Evolutionary conservation across 2,113 vertebrate species (phyloP).

Genomic region (Garra rufa): DNA sequence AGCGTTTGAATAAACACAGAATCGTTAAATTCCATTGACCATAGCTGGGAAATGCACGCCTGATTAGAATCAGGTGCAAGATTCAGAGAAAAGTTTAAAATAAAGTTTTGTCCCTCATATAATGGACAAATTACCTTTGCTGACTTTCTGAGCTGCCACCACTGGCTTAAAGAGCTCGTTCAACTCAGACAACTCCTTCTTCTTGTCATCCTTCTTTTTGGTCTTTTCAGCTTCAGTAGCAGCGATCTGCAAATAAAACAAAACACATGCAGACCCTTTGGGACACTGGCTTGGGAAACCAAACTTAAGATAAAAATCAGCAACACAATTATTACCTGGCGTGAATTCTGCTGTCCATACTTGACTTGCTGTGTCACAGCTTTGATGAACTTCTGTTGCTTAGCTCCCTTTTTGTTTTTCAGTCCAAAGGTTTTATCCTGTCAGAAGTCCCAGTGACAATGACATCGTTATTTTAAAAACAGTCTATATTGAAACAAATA

Average conservation of each 20-base stretch:
- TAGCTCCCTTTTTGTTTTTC: slow-evolving; percentile 98
- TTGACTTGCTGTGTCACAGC: slow-evolving; percentile 97
- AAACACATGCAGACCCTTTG: background rate
- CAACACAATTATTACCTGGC: slow-evolving; percentile 74
- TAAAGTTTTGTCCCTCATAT: background rate
- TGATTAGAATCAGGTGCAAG: background rate
- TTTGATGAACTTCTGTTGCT: slow-evolving; percentile 98
- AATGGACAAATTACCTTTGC: slow-evolving; percentile 83
- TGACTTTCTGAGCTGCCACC: slow-evolving; percentile 95
- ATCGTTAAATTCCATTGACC: background rate
- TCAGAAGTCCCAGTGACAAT: background rate
- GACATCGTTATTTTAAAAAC: background rate
- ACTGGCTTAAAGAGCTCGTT: slow-evolving; percentile 98
- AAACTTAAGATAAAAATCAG: background rate
- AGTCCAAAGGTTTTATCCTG: slow-evolving; percentile 98
- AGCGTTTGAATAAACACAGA: background rate
- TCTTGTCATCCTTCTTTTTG: slow-evolving; percentile 89
- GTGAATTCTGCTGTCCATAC: slow-evolving; percentile 87
- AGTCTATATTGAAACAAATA: background rate
- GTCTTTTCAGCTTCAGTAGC: slow-evolving; percentile 83
- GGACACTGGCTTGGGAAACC: background rate
- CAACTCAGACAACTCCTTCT: slow-evolving; percentile 93
- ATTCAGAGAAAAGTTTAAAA: background rate
- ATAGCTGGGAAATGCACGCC: background rate
- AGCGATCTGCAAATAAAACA: slow-evolving; percentile 71